phyloP scores from a whole-genome alignment of 2,797 vertebrate genomes.

The Rhabdophis nuchalis region DNA sequence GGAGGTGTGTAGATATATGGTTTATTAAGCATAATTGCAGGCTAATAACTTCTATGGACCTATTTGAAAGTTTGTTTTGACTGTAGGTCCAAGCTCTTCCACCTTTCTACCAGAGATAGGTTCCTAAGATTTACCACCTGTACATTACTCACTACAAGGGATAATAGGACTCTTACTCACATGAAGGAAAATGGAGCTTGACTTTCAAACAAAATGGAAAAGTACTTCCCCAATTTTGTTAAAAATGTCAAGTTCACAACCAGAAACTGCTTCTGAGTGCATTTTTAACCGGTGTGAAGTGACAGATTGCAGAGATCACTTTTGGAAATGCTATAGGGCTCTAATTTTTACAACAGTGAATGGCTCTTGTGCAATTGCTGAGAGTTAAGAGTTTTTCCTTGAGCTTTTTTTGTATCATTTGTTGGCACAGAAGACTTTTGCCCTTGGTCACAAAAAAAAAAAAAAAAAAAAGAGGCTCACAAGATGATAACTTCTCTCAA shows the following conservation, averaged over 20 bases:
- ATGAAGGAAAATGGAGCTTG: constrained; percentile 17
- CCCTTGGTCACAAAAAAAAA: constrained; percentile 1
- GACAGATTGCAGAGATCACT: constrained; percentile 47
- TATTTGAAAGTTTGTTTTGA: neutral
- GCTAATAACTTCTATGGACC: neutral
- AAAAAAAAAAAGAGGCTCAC: neutral
- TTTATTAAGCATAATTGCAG: neutral
- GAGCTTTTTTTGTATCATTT: constrained; percentile 8
- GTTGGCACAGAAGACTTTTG: constrained; percentile 20
- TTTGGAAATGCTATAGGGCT: constrained; percentile 49
- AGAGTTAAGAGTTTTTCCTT: constrained; percentile 13
- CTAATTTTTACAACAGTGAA: constrained; percentile 52
- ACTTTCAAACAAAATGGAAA: constrained; percentile 40
- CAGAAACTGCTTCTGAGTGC: constrained; percentile 48
- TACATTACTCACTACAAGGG: neutral
- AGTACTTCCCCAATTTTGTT: neutral
- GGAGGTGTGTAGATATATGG: neutral
- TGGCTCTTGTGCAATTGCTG: constrained; percentile 49
- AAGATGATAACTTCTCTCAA: constrained; percentile 7
- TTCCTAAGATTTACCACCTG: neutral
- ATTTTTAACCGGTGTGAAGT: constrained; percentile 43
- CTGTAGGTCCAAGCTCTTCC: neutral
- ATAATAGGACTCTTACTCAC: constrained; percentile 1
- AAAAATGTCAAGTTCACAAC: constrained; percentile 42
- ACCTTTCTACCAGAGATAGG: neutral